Evolutionary conservation across 2,888 invertebrate genomes (phyloP), one percentile per base, ranked within the genome.

Genomic region (Tinea semifulvella): DNA sequence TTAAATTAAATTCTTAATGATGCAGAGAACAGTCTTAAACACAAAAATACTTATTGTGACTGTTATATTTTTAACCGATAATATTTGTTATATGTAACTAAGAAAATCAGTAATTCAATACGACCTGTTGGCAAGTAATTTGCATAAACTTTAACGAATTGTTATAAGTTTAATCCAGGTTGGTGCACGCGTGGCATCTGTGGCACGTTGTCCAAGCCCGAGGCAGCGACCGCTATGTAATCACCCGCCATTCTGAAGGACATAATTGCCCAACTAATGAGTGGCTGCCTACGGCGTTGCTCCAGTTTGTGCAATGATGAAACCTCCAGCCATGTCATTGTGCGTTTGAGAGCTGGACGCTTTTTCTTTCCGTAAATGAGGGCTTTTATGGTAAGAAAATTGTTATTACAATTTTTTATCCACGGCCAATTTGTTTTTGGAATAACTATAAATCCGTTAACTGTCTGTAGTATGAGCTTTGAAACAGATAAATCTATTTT

Each of bases 221-320:
- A 67, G 68, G 68, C 48, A 42, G 27, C 50, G 54, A 50, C 54
- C 58, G 54, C 58, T 60, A 66, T 74, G 68, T 72, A 77, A 79
- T 79, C 76, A 77, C 60, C 64, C 58, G 64, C 64, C 72, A 68
- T 79, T 77, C 69, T 68, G 71, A 68, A 66, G 60, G 57, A 65
- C 60, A 68, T 76, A 79, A 79, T 79, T 74, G 74, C 61, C 52
- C 57, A 46, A 58, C 70, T 77, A 79, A 77, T 79, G 75, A 76
- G 69, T 52, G 48, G 54, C 55, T 49, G 74, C 77, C 75, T 61
- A 51, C 63, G 77, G 77, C 74, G 48, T 46, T 63, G 68, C 61
- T 58, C 70, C 75, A 76, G 77, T 76, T 76, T 74, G 61, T 63
- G 67, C 72, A 68, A 74, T 58, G 58, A 46, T 45, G 46, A 64